A percentile compares a stretch with the other conserved stretches of the same genome.
These are phyloP conservation scores for Polypterus bichir DNA, from an alignment of 2,113 vertebrate genomes.

Conservation along the genomic window DNA sequence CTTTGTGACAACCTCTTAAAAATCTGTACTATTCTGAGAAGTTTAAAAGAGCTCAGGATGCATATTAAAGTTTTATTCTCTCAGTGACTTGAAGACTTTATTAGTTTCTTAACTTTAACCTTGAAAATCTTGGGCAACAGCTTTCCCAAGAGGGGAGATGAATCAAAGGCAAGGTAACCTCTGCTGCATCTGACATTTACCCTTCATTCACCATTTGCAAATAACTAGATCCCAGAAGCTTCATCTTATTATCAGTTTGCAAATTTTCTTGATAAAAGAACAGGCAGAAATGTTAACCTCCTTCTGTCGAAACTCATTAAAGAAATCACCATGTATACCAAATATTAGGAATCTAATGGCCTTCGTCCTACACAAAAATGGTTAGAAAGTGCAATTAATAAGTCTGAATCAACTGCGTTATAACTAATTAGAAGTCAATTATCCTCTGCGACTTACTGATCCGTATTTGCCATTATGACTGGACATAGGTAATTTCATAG, in stretches of 20 bases:
- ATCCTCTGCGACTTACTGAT: slow-evolving; percentile 30
- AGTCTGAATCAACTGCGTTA: slow-evolving; percentile 42
- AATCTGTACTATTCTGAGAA: no score
- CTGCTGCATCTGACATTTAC: slow-evolving; percentile 23
- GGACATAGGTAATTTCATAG: no score
- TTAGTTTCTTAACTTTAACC: no score
- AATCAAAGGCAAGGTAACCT: slow-evolving; percentile 18
- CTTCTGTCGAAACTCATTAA: slow-evolving; percentile 33
- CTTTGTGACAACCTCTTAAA: no score
- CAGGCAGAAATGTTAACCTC: slow-evolving; percentile 26
- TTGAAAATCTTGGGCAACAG: no score
- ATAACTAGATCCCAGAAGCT: slow-evolving; percentile 1
- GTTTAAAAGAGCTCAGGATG: no score
- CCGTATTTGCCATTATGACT: neutral
- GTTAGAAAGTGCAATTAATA: slow-evolving; percentile 42
- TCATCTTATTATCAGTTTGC: slow-evolving; percentile 14
- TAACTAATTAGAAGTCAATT: slow-evolving; percentile 47
- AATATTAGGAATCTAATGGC: slow-evolving; percentile 25
- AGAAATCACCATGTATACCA: slow-evolving; percentile 31
- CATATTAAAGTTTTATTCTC: no score
- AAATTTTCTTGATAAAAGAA: slow-evolving; percentile 21
- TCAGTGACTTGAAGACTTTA: no score
- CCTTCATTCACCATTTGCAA: slow-evolving; percentile 14
- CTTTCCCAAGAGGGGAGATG: no score
- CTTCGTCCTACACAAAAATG: slow-evolving; percentile 25